Evolutionary conservation across 2,113 vertebrate genomes (phyloP), one percentile per base, ranked within the genome.

Genomic region (Neolamprologus cancellatus): DNA sequence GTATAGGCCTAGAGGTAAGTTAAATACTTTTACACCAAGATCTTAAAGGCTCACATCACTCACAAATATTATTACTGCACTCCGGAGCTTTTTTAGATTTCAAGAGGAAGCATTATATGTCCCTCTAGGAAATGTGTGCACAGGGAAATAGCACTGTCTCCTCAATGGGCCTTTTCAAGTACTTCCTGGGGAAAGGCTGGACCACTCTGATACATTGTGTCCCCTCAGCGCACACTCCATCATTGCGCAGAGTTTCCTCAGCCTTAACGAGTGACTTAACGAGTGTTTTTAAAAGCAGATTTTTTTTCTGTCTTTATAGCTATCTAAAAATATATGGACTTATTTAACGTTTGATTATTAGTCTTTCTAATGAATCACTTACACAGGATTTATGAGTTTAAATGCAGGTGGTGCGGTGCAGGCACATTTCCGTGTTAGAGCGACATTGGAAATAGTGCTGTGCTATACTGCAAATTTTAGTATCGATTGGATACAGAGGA

Each of bases 151-250:
- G 80, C 84, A 93, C 91, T 94, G 94, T 95, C 92, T 94, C 85
- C 17, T 92, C 88, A 87, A 88, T 86, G 78, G 87, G 61, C 78
- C 48, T 91, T 95, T 94, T 94, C 89, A 95, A 96, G 89, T 96
- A 95, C 94, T 97, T 97, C 96, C 96, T 94, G 93, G 90, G 94
- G 94, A 97, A 96, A 92, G 85, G 74, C 93, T 95, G 93, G 83
- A 81, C 82, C 69, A 20, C 52, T 87, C 84, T 85, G 93, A 95
- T 94, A 93, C 85, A 93, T 84, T 59, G 83, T 92, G 91, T 89
- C 86, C 92, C 90, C 52, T 85, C 55, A 81, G 78, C 48, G n/a
- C 89, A 89, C 90, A 78, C 84, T 92, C 30, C 52, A 89, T 92
- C 93, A 85, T 18, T 76, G 48, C 52, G 3, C n/a, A 50, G 81